Evolutionary conservation across 2,113 vertebrate genomes (phyloP).

Genomic region (Nipponia nippon): DNA sequence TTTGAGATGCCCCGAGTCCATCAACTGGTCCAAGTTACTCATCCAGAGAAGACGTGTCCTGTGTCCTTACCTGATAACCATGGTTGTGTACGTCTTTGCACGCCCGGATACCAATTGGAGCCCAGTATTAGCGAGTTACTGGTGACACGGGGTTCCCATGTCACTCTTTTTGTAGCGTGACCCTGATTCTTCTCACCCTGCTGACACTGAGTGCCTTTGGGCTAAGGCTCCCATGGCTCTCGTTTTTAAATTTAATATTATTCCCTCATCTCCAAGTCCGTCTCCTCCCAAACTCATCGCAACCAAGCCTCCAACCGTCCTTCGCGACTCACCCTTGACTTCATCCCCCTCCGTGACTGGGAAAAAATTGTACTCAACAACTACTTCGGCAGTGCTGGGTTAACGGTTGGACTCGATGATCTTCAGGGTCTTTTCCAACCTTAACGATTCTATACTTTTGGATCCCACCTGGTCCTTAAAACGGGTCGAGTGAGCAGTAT

Average conservation of each 20-base stretch:
- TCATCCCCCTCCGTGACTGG: accelerated
- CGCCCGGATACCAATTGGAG: neutral
- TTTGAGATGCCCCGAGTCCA: neutral
- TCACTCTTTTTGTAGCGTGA: neutral
- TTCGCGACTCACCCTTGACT: neutral
- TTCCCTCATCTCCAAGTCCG: no score
- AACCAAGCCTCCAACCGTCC: neutral
- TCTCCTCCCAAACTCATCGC: neutral
- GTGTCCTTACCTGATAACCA: neutral
- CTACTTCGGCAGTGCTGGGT: no score
- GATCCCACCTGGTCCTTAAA: neutral
- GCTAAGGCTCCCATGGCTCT: no score
- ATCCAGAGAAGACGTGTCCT: neutral
- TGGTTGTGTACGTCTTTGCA: neutral
- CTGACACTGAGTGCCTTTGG: neutral
- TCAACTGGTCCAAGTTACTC: neutral
- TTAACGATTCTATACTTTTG: neutral
- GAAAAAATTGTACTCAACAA: neutral
- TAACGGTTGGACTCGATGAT: no score
- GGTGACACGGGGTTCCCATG: accelerated
- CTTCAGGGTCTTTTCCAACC: no score
- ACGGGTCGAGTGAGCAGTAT: no score
- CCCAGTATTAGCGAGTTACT: no score
- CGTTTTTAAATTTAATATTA: neutral
- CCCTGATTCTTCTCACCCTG: neutral